Evolutionary conservation across 2,888 invertebrate genomes (phyloP), one percentile per base, ranked within the genome.

Genomic region (Rhagophthalmus giganteus): DNA sequence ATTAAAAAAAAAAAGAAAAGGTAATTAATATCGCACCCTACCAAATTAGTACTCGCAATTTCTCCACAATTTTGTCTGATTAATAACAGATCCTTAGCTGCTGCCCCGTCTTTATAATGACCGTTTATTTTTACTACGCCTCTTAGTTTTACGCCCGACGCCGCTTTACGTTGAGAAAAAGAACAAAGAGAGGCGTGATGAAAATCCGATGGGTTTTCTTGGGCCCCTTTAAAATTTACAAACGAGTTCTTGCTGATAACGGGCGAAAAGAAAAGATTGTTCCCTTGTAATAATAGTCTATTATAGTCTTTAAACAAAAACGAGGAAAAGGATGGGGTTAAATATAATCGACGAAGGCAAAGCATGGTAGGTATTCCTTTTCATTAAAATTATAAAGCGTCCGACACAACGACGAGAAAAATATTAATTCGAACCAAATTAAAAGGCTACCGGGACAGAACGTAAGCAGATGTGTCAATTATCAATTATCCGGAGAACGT

Each of bases 1-100:
- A 46, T 38, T 34, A 20, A 26, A 39, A 47, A 39, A 46, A 44
- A 5, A 20, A 20, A 20, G 7, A 20, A 3, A 27, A 33, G 27
- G 31, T 47, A 47, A 47, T 47, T 47, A 47, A 47, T 47, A 47
- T 47, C 38, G 14, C 47, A 39, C 39, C 47, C 45, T 46, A 31
- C 37, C 31, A 38, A 24, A 35, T 20, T 9, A 35, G 20, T 20
- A 35, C 24, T 35, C 24, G 12, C 20, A 20, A 20, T 20, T 20
- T 20, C 20, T 20, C 20, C 20, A 20, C 20, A 20, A 20, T 20
- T 20, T 20, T 20, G 20, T 20, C 20, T 20, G 20, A 20, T 20
- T 20, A 20, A 20, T 20, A 20, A 20, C 20, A 20, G 20, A 20
- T 20, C 20, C 20, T 20, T 20, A 20, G 20, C 20, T 20, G 20